A percentile compares a stretch with the other conserved stretches of the same genome.
Evolutionary conservation across 53 echinoderm and acorn worm species (phyloP).

Genomic region (Mesocentrotus franciscanus): DNA sequence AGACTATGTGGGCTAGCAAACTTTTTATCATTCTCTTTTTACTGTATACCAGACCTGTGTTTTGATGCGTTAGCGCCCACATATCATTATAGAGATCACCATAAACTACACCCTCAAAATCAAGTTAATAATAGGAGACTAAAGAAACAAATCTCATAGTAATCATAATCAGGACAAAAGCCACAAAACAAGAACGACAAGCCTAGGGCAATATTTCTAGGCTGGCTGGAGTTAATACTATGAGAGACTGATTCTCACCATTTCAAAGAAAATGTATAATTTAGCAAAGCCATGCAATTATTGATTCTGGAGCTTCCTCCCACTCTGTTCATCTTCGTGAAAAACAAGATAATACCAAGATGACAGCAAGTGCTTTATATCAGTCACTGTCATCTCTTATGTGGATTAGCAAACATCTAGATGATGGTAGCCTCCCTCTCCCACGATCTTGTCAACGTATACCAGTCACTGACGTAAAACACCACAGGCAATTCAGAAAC

Average conservation of each 20-base stretch:
- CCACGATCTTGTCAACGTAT: not conserved
- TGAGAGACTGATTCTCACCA: not conserved
- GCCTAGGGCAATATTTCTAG: not conserved
- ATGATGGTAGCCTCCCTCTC: not conserved
- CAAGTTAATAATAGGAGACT: not conserved
- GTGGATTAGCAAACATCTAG: conserved; percentile 7
- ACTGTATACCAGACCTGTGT: not conserved
- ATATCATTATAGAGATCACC: not conserved
- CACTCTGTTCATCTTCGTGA: not conserved
- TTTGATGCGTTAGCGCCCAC: not conserved
- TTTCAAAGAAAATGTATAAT: not conserved
- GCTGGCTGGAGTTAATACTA: not conserved
- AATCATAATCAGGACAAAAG: not conserved
- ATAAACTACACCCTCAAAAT: not conserved
- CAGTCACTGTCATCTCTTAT: not conserved
- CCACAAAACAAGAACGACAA: not conserved
- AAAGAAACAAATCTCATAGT: not conserved
- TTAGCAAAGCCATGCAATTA: not conserved
- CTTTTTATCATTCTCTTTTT: not conserved
- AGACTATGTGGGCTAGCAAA: not conserved
- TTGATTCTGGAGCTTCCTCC: not conserved
- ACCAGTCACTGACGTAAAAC: not conserved
- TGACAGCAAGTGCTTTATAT: not conserved
- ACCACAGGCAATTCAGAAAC: not conserved
- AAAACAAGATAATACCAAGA: conserved; percentile 1